Conservation (phyloP, 30 jellyfish, hydroid and myxozoan genomes). For the Hydractinia echinata region DNA sequence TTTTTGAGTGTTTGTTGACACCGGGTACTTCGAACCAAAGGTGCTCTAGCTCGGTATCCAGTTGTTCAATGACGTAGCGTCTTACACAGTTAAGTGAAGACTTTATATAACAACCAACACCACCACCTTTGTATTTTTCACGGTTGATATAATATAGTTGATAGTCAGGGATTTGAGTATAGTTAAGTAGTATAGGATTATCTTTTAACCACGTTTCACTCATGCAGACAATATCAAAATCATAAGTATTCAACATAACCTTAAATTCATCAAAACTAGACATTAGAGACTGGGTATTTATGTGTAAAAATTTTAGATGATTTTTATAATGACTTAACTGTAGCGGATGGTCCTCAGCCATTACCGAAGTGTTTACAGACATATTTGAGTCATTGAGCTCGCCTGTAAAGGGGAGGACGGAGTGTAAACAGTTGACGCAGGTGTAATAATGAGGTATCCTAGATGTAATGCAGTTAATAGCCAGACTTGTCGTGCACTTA, state of each 20-base stretch:
- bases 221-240: slow-evolving; percentile 47
- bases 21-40: slow-evolving; percentile 63
- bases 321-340: background rate
- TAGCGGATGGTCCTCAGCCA: background rate
- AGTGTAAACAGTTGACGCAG: slow-evolving; percentile 39
- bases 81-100: slow-evolving; percentile 44
- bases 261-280: slow-evolving; percentile 49
- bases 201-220: slow-evolving; percentile 67
- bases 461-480: background rate
- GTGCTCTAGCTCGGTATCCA: slow-evolving; percentile 60
- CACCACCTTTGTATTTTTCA: slow-evolving; percentile 49
- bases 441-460: slow-evolving; percentile 17
- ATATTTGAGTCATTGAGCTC: background rate
- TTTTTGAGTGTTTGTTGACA: slow-evolving; percentile 51
- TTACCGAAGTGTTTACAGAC: background rate
- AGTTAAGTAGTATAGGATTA: slow-evolving; percentile 45
- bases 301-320: slow-evolving; percentile 24
- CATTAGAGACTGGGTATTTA: slow-evolving; percentile 47
- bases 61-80: slow-evolving; percentile 43
- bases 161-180: slow-evolving; percentile 48
- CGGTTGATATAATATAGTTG: slow-evolving; percentile 45
- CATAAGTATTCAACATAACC: slow-evolving; percentile 40
- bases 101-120: slow-evolving; percentile 50
- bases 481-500: slow-evolving; percentile 12
- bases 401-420: slow-evolving; percentile 13